phyloP scores from a whole-genome alignment of 2,797 vertebrate genomes.

The Argentina silus region DNA sequence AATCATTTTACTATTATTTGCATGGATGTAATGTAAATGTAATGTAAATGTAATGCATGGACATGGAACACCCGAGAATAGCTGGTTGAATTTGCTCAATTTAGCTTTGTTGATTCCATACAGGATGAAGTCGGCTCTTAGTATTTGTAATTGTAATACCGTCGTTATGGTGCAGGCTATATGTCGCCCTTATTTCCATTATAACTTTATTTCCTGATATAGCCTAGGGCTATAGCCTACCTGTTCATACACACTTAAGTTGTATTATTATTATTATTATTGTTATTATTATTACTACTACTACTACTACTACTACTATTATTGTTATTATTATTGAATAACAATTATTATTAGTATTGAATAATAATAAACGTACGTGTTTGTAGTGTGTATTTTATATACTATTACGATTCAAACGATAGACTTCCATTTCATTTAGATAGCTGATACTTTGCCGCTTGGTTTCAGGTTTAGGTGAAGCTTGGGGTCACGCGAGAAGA shows the following conservation, averaged over 20 bases:
- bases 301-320: not conserved
- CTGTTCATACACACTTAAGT: no score
- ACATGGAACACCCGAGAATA: not conserved
- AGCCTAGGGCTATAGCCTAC: no score
- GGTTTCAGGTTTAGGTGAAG: slow-evolving; percentile 89
- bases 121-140: not conserved
- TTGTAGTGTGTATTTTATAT: not conserved
- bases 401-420: no score
- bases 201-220: no score
- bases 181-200: no score
- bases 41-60: no score
- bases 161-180: no score
- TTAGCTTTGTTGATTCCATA: not conserved
- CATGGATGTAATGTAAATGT: not conserved
- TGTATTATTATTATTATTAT: not conserved
- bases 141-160: slow-evolving; percentile 1
- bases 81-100: not conserved
- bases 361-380: not conserved
- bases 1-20: not conserved
- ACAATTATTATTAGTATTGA: not conserved
- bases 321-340: not conserved
- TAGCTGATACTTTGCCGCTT: not conserved
- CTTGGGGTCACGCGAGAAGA: slow-evolving; percentile 91
- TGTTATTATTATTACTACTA: not conserved
- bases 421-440: no score